These are phyloP conservation scores for Xestia sexstrigata DNA, from an alignment of 2,888 invertebrate species.

Conservation along the genomic window DNA sequence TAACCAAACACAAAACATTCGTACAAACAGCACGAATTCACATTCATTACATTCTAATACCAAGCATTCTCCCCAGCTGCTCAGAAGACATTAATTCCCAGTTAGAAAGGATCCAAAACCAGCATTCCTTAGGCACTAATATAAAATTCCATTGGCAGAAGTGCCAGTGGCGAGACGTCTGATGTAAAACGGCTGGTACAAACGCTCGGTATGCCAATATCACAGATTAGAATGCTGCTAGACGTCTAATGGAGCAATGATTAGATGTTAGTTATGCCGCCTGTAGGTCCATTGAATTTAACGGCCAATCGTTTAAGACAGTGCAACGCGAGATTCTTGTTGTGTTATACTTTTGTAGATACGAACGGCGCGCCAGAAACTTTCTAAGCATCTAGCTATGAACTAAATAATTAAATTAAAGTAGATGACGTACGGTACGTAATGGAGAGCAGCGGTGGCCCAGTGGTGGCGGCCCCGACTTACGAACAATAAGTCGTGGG, in stretches of 20 bases:
- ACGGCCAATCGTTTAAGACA: conserved; percentile 35
- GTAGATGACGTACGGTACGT: not conserved
- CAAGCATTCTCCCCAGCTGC: conserved; percentile 35
- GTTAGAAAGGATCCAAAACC: conserved; percentile 53
- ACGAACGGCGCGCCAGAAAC: not conserved
- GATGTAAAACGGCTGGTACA: conserved; percentile 55
- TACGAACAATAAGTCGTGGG: no score
- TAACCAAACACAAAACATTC: conserved; percentile 7
- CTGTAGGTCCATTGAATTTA: conserved; percentile 51
- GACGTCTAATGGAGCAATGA: conserved; percentile 49
- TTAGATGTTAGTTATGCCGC: conserved; percentile 53
- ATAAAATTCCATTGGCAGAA: conserved; percentile 60
- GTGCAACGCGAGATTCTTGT: not conserved
- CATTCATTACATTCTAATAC: conserved; percentile 40
- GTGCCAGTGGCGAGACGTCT: conserved; percentile 54
- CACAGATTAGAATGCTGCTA: conserved; percentile 53
- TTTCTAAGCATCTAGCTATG: not conserved
- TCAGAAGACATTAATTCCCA: conserved; percentile 61
- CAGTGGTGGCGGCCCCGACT: no score
- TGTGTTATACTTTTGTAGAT: not conserved
- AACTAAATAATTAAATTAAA: not conserved
- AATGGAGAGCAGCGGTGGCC: no score
- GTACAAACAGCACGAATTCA: conserved; percentile 9
- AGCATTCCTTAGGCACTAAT: conserved; percentile 61
- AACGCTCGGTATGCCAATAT: conserved; percentile 62